Conservation (phyloP, 2,888 invertebrate genomes). For the Acronicta alni region DNA sequence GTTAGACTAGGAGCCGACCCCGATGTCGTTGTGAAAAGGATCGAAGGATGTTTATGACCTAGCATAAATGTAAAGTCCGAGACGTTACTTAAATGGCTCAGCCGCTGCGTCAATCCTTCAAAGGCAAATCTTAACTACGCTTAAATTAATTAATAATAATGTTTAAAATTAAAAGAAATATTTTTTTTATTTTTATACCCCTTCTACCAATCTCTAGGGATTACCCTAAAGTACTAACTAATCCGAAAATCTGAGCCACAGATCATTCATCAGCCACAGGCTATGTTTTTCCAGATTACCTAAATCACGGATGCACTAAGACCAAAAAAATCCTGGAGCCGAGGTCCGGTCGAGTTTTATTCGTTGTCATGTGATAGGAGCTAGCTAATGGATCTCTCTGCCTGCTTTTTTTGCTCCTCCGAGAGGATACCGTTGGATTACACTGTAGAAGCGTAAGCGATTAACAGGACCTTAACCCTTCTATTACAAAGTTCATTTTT, state of each 20-base stretch:
- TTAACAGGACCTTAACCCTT: not conserved
- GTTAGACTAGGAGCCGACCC: too few species aligned
- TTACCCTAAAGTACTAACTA: not conserved
- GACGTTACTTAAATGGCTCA: too few species aligned
- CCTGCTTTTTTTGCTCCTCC: slow-evolving; percentile 12
- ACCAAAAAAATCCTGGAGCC: slow-evolving; percentile 30
- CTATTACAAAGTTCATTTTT: too few species aligned
- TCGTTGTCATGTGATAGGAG: slow-evolving; percentile 16
- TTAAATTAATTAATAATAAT: too few species aligned
- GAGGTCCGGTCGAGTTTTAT: slow-evolving; percentile 28
- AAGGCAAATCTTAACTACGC: too few species aligned
- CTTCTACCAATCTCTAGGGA: too few species aligned
- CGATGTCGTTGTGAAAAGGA: too few species aligned
- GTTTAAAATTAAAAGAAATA: too few species aligned
- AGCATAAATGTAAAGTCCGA: too few species aligned
- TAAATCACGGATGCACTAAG: slow-evolving; percentile 24
- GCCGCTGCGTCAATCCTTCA: too few species aligned
- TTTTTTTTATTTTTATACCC: too few species aligned
- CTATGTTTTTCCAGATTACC: not conserved
- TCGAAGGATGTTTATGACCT: too few species aligned
- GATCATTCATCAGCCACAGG: not conserved
- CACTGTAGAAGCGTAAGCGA: not conserved
- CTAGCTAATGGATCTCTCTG: slow-evolving; percentile 29
- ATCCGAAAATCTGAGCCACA: not conserved
- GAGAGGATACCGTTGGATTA: not conserved